phyloP scores from a whole-genome alignment of 92 coral and sea anemone genomes.

The Anthopleura xanthogrammica region DNA sequence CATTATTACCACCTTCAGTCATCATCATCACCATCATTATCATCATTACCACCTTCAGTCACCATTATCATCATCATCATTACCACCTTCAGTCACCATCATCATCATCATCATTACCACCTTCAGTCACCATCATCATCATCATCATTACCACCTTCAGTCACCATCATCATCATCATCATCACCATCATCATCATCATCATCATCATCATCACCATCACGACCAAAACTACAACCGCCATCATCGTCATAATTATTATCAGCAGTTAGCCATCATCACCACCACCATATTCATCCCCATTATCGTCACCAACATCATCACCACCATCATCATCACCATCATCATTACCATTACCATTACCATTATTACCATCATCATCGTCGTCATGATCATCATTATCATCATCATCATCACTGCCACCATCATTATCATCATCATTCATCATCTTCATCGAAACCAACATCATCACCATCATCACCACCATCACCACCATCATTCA shows the following conservation, averaged over 20 bases:
- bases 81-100: background rate
- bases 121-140: background rate
- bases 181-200: too few relatives aligned
- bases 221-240: too few relatives aligned
- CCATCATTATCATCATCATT: background rate
- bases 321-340: background rate
- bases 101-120: background rate
- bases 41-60: background rate
- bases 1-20: background rate
- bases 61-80: background rate
- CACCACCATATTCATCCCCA: background rate
- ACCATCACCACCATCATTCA: background rate
- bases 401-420: background rate
- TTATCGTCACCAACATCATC: background rate
- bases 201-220: too few relatives aligned
- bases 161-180: too few relatives aligned
- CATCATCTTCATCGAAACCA: background rate
- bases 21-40: background rate
- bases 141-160: background rate
- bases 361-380: background rate
- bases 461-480: background rate
- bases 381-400: background rate
- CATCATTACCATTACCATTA: background rate
- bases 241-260: too few relatives aligned
- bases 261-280: background rate